Base-by-base conservation (phyloP, 64 coral and sea anemone species). In the Platygyra sinensis region DNA sequence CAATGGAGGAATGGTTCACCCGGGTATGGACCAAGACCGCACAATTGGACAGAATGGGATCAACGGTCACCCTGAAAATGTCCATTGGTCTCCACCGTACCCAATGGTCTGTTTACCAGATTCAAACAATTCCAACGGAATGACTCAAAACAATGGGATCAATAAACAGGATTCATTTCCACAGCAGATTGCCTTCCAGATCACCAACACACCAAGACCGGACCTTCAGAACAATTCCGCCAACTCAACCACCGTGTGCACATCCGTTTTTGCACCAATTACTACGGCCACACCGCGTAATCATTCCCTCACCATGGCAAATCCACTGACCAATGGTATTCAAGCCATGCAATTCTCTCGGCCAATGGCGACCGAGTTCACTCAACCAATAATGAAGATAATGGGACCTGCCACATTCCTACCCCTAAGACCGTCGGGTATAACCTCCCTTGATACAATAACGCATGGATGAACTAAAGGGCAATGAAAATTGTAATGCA, bases 51-150 rank as follows among this genome's bases (percentile, higher is more conserved):
- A 93, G 42, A 81, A 87, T 27, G 93, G 90, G 61, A 80, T 88
- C n/a, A 89, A 94, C 19, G 87, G 87, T 22, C 92, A 94, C 63
- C 17, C 95, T 22, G 95, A 96, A 60, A 91, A 89, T 54, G 76
- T 96, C 62, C 95, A 96, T n/a, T 96, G 95, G 95, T 96, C 95
- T 4, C 90, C 95, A 19, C 84, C 89, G 8, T 96, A 96, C 39
- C 95, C 95, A n/a, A 91, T 97, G 88, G 95, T 97, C 0, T 97
- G 95, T 75, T 73, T 97, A 28, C 92, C 95, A 42, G 95, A 97
- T 55, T 94, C 95, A 50, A 89, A 89, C 22, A 83, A 91, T 72
- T 91, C 95, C 28, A 86, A 86, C 20, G 91, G 91, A 69, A 87
- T 94, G 38, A 94, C 87, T 25, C 95, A 97, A 72, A 87, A 88